These are phyloP conservation scores for Triplophysa dalaica DNA, from an alignment of 2,113 vertebrate species.

Conservation along the genomic window DNA sequence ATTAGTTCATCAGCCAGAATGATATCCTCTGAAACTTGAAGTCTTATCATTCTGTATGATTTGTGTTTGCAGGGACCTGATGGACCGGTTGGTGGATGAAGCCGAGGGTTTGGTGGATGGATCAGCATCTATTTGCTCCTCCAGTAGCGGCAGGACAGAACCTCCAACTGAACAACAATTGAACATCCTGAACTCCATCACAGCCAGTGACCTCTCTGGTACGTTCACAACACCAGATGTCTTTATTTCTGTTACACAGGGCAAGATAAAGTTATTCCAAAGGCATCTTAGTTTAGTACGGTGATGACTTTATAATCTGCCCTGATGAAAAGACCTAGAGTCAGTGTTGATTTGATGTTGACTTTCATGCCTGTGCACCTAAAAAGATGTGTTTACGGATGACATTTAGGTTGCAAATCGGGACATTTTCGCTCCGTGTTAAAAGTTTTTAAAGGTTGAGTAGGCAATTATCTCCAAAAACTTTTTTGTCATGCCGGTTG, in stretches of 20 bases:
- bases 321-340: no score
- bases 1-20: background rate
- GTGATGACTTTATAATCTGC: no score
- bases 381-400: no score
- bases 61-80: constrained; percentile 76
- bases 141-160: constrained; percentile 71
- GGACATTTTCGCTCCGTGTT: no score
- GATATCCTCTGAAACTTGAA: background rate
- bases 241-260: background rate
- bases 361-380: no score
- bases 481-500: no score
- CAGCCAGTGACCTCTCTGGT: constrained; percentile 85
- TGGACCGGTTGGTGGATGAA: constrained; percentile 88
- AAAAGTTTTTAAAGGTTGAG: no score
- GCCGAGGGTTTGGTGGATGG: constrained; percentile 79
- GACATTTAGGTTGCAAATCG: no score
- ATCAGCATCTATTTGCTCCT: constrained; percentile 76
- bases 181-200: constrained; percentile 83
- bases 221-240: constrained; percentile 41
- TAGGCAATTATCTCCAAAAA: no score
- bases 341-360: no score
- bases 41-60: background rate
- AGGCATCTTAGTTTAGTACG: no score
- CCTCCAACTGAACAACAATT: constrained; percentile 80
- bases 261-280: background rate